A percentile compares a stretch with the other conserved stretches of the same genome.
These are phyloP conservation scores for Triops cancriformis DNA, from an alignment of 1,140 invertebrate genomes.

Conservation along the genomic window DNA sequence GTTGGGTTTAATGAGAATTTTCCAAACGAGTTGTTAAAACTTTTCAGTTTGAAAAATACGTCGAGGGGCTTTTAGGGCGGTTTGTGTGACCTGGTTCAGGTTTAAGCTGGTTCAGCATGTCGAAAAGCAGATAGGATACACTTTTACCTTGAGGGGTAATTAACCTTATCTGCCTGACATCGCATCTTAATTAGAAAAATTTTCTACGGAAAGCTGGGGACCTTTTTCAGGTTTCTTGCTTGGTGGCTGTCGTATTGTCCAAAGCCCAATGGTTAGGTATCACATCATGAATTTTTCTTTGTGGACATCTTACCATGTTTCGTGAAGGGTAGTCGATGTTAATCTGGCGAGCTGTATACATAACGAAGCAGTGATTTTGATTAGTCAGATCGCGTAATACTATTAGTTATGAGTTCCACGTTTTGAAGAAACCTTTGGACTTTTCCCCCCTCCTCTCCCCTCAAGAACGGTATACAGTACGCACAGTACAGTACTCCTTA, in stretches of 20 bases:
- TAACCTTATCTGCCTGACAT: conserved; percentile 5
- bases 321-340: background rate
- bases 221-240: background rate
- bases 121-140: background rate
- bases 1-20: no score
- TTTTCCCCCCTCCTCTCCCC: no score
- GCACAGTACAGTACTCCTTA: background rate
- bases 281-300: background rate
- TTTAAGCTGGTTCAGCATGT: background rate
- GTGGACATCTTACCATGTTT: background rate
- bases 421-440: background rate
- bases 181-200: conserved; percentile 14
- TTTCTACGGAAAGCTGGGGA: background rate
- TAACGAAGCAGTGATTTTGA: background rate
- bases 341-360: background rate
- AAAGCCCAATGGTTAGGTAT: background rate
- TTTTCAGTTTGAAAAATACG: background rate
- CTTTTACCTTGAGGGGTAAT: background rate
- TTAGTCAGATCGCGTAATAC: background rate
- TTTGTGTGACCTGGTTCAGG: conserved; percentile 1
- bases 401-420: background rate
- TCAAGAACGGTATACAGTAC: background rate
- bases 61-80: background rate
- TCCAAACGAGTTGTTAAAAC: no score
- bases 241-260: background rate